Base-by-base conservation (phyloP, 1,140 invertebrate species). In the Leguminivora glycinivorella region DNA sequence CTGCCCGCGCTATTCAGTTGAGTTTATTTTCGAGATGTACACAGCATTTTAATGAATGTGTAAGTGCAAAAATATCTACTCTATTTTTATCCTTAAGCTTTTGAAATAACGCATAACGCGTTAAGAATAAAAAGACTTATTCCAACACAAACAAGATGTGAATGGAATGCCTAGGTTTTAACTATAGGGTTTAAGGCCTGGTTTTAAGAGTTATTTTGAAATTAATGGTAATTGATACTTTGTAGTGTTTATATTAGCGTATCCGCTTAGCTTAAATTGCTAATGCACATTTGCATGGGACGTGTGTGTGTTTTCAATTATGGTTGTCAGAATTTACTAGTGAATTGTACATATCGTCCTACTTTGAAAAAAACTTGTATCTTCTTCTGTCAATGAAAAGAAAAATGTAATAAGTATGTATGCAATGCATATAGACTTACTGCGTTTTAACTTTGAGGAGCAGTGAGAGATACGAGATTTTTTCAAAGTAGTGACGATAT, bases 11-110 rank as follows among this genome's bases (percentile, higher is more conserved):
- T 74, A 79, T 80, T 79, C 79, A 72, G 71, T 76, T 76, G 70
- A 72, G 73, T 84, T 83, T 83, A 83, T 83, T 81, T 78, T 78
- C 56, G 60, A 67, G 73, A 82, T 81, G 74, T 70, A 79, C 78
- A 83, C 79, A 79, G 87, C 78, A 84, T 89, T 84, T 87, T 83
- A 89, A 89, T 89, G 80, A 81, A 79, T 70, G 5, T n/a, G n/a
- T 43, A 5, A 9, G 6, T 43, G 34, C 22, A 60, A 14, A 22
- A 52, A 52, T 52, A 22, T 52, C 5, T 22, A 52, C n/a, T 9
- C 47, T 17, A 52, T 22, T 52, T 52, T 52, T 17, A n/a, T 22
- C 47, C 47, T 52, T 52, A 22, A 2, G 9, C 7, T 19, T 4
- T 52, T 52, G 47, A 2, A 2, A 22, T 52, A 52, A 22, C 0